Evolutionary conservation across 2,113 vertebrate species (phyloP).

Genomic region (Ondatra zibethicus): DNA sequence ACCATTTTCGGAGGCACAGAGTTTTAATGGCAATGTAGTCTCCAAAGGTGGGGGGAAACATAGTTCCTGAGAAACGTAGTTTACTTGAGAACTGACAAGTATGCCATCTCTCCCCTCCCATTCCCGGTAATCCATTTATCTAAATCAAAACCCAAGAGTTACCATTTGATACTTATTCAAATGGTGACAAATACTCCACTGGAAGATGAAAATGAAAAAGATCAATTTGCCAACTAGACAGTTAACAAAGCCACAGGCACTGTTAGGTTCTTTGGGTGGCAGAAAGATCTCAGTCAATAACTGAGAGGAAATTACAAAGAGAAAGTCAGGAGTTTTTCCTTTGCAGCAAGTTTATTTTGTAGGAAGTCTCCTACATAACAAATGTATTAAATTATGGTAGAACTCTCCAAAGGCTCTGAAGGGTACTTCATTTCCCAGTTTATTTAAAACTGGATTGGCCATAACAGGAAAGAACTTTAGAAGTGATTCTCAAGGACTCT

Average conservation of each 20-base stretch:
- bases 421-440: slow-evolving; percentile 23
- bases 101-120: background rate
- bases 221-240: background rate
- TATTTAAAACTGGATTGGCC: slow-evolving; percentile 61
- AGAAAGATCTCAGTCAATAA: background rate
- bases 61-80: background rate
- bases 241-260: background rate
- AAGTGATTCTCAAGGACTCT: slow-evolving; percentile 50
- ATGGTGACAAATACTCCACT: background rate
- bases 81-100: slow-evolving; percentile 1
- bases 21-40: background rate
- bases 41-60: background rate
- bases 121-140: background rate
- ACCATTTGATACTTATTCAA: background rate
- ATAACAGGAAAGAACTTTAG: slow-evolving; percentile 27
- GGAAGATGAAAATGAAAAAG: background rate
- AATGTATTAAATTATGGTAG: slow-evolving; percentile 21
- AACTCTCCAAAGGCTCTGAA: background rate
- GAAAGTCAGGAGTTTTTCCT: background rate
- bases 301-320: background rate
- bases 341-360: background rate
- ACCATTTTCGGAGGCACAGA: slow-evolving; percentile 67
- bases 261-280: background rate
- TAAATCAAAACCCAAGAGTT: background rate
- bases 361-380: slow-evolving; percentile 37